Percentiles rank a stretch among this genome's conserved stretches.
Evolutionary conservation across 92 coral and sea anemone genomes (phyloP).

Genomic region (Pocillopora meandrina): DNA sequence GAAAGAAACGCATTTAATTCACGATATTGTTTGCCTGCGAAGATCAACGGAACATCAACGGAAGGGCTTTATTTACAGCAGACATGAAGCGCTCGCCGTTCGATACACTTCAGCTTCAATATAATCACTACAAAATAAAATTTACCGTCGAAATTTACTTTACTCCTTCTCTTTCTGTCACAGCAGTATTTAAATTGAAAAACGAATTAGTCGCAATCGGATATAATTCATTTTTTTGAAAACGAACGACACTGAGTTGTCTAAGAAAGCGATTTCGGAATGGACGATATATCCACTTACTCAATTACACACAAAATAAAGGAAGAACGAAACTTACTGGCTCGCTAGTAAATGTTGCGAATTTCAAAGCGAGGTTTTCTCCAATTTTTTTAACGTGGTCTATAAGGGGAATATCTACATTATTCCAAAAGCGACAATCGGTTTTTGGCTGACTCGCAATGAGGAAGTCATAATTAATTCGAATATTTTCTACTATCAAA

Average conservation of each 20-base stretch:
- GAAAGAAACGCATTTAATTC: constrained; percentile 28
- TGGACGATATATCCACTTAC: constrained; percentile 18
- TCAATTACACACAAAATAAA: constrained; percentile 27
- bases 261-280: neutral
- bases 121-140: constrained; percentile 38
- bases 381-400: neutral
- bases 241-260: constrained; percentile 22
- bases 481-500: constrained; percentile 35
- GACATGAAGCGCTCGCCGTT: neutral
- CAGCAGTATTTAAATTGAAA: constrained; percentile 57
- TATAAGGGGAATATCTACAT: neutral
- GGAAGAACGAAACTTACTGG: neutral
- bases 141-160: constrained; percentile 39
- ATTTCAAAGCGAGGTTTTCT: constrained; percentile 12
- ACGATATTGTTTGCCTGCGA: constrained; percentile 19
- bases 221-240: constrained; percentile 40
- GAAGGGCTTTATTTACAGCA: neutral
- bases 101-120: neutral
- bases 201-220: constrained; percentile 52
- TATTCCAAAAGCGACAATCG: constrained; percentile 26
- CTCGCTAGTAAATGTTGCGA: constrained; percentile 1
- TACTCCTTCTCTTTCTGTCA: constrained; percentile 38
- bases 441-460: constrained; percentile 11
- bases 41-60: constrained; percentile 12
- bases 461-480: constrained; percentile 46